A percentile compares a stretch with the other conserved stretches of the same genome.
Conservation (phyloP, 1,140 invertebrate genomes). For the Diplogasteroides magnus region DNA sequence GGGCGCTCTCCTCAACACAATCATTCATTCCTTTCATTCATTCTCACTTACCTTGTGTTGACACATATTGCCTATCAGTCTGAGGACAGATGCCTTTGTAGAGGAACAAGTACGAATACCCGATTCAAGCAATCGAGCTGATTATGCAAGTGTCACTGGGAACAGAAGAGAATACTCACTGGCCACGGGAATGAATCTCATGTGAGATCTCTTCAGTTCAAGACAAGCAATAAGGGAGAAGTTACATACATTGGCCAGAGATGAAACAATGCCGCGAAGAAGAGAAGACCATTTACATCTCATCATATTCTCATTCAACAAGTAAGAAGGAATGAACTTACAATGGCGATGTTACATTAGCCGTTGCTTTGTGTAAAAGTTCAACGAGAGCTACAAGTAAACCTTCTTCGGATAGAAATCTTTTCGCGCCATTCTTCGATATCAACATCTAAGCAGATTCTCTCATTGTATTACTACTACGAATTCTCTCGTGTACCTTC, state of each 20-base stretch:
- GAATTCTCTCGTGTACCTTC: too few relatives aligned
- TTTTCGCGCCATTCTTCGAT: too few relatives aligned
- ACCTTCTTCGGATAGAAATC: too few relatives aligned
- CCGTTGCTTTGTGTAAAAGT: too few relatives aligned
- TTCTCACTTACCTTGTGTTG: not conserved
- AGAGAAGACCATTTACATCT: not conserved
- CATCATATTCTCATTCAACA: too few relatives aligned
- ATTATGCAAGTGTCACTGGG: not conserved
- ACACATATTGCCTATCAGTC: not conserved
- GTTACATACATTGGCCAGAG: not conserved
- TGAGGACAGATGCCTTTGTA: not conserved
- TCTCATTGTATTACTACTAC: too few relatives aligned
- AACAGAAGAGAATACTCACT: not conserved
- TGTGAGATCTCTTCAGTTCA: not conserved
- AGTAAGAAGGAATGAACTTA: too few relatives aligned
- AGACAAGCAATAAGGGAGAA: not conserved
- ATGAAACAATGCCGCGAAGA: not conserved
- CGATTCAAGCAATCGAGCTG: not conserved
- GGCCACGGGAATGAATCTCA: not conserved
- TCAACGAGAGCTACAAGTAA: too few relatives aligned
- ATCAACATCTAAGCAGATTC: too few relatives aligned
- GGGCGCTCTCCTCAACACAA: not conserved
- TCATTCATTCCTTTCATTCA: not conserved
- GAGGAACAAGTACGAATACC: not conserved
- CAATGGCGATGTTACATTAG: too few relatives aligned